Conservation (phyloP, 2,888 invertebrate species). For the Rhyacophila evoluta region DNA sequence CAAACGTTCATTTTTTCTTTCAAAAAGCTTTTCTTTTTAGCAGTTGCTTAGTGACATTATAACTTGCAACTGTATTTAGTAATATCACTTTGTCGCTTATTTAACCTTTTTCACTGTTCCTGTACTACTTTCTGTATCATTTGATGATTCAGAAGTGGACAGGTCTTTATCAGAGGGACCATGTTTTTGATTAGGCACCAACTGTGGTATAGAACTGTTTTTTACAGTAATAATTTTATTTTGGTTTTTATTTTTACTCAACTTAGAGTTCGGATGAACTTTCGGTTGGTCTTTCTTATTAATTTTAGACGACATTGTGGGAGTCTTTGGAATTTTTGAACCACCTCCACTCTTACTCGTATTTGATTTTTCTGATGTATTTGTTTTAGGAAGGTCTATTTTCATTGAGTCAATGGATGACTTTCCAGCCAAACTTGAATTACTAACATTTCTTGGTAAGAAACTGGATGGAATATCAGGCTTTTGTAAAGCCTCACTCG, state of each 20-base stretch:
- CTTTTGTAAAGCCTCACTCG: neutral
- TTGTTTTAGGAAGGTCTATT: neutral
- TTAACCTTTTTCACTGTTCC: slow-evolving; percentile 66
- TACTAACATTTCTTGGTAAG: neutral
- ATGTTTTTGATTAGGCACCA: slow-evolving; percentile 31
- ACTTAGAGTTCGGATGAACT: slow-evolving; percentile 40
- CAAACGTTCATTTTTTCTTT: no score
- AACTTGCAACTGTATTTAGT: no score
- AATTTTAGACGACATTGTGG: slow-evolving; percentile 56
- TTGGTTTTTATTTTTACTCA: slow-evolving; percentile 29
- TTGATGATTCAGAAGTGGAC: slow-evolving; percentile 73
- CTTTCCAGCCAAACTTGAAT: neutral
- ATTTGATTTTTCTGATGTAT: slow-evolving; percentile 3
- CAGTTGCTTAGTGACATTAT: no score
- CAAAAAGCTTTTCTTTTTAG: no score
- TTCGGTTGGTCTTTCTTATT: slow-evolving; percentile 42
- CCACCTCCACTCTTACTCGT: slow-evolving; percentile 55
- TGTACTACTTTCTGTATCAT: slow-evolving; percentile 69
- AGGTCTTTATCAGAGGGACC: slow-evolving; percentile 61
- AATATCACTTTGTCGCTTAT: slow-evolving; percentile 3
- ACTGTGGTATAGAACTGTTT: slow-evolving; percentile 48
- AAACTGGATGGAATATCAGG: neutral
- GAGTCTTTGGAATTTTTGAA: slow-evolving; percentile 61
- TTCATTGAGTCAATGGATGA: neutral
- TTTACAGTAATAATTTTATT: slow-evolving; percentile 31